phyloP scores from a whole-genome alignment of 1,140 invertebrate genomes.

The Liolophura sinensis region DNA sequence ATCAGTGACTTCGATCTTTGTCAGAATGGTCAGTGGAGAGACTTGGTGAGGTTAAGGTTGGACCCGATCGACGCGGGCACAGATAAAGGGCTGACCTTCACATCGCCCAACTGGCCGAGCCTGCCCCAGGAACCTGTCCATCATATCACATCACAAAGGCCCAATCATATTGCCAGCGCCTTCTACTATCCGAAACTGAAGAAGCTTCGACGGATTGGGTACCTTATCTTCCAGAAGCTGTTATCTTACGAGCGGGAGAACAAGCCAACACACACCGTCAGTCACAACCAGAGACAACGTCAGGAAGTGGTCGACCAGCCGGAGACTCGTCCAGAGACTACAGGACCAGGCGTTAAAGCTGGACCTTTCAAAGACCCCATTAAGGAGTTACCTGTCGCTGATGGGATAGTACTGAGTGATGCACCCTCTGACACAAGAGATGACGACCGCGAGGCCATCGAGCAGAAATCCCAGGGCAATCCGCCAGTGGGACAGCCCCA shows the following conservation, averaged over 20 bases:
- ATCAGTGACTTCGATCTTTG: slow-evolving; percentile 37
- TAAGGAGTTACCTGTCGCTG: neutral
- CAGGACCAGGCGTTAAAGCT: neutral
- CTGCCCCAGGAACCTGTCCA: slow-evolving; percentile 30
- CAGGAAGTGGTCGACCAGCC: neutral
- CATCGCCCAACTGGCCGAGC: slow-evolving; percentile 43
- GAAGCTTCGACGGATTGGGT: slow-evolving; percentile 30
- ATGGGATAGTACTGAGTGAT: slow-evolving; percentile 5
- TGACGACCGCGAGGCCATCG: too few species aligned
- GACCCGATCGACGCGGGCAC: slow-evolving; percentile 42
- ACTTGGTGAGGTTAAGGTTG: slow-evolving; percentile 26
- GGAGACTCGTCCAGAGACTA: neutral
- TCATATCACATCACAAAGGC: slow-evolving; percentile 28
- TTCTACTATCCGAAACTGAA: slow-evolving; percentile 38
- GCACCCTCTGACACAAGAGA: too few species aligned
- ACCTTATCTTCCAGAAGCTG: slow-evolving; percentile 25
- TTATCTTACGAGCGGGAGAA: slow-evolving; percentile 13
- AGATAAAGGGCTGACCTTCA: slow-evolving; percentile 44
- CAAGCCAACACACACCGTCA: neutral
- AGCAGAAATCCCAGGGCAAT: too few species aligned
- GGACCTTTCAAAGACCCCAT: neutral
- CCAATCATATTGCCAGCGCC: slow-evolving; percentile 39
- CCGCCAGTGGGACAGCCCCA: too few species aligned
- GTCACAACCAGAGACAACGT: neutral
- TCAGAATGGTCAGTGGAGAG: slow-evolving; percentile 34